Evolutionary conservation across 2,797 vertebrate genomes (phyloP).

Genomic region (Phalloptychus januarius): DNA sequence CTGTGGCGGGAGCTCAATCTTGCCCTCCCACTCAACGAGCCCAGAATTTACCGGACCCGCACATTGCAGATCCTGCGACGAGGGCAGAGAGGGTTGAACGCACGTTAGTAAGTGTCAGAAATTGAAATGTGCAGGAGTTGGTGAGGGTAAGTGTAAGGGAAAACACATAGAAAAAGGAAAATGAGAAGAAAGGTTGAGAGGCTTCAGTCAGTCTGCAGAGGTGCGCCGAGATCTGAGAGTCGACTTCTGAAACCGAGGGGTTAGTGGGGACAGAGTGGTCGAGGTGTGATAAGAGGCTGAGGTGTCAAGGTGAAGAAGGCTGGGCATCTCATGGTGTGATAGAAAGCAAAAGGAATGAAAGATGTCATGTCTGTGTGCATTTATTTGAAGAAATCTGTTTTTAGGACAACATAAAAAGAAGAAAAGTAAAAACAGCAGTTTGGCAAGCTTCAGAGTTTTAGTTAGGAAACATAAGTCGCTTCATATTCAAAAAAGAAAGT

Average conservation of each 20-base stretch:
- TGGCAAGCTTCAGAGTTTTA: constrained; percentile 41
- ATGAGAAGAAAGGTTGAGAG: not conserved
- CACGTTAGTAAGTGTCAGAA: constrained; percentile 6
- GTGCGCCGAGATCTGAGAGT: constrained; percentile 54
- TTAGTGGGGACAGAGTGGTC: constrained; percentile 25
- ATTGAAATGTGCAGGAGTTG: constrained; percentile 21
- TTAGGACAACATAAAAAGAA: constrained; percentile 14
- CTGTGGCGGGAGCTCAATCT: constrained; percentile 45
- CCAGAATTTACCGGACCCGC: constrained; percentile 42
- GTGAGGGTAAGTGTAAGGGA: constrained; percentile 9
- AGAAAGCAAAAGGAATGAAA: constrained; percentile 20
- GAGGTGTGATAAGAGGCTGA: constrained; percentile 53
- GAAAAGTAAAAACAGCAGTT: not conserved
- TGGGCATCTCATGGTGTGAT: constrained; percentile 22
- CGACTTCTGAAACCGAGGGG: constrained; percentile 29
- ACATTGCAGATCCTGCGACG: constrained; percentile 10
- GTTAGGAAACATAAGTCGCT: constrained; percentile 24
- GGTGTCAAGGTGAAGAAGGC: constrained; percentile 36
- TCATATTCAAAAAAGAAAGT: constrained; percentile 2
- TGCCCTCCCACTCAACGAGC: constrained; percentile 31
- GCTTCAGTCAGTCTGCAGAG: constrained; percentile 32
- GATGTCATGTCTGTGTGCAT: not conserved
- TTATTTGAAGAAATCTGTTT: constrained; percentile 4
- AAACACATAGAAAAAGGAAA: not conserved
- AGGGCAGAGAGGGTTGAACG: not conserved